Evolutionary conservation across 2,113 vertebrate species (phyloP).

Genomic region (Takifugu flavidus): DNA sequence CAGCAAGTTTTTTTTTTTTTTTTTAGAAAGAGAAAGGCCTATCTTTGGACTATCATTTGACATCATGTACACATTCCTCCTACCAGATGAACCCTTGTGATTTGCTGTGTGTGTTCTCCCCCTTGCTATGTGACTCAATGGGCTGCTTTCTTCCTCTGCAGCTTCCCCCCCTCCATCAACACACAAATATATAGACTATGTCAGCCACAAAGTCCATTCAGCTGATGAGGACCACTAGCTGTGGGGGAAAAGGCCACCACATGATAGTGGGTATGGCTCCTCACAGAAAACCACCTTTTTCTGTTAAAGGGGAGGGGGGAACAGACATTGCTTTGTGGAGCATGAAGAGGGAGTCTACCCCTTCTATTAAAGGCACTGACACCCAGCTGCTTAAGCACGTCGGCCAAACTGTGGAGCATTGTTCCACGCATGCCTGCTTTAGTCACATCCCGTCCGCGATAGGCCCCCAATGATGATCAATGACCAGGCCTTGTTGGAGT

Average conservation of each 20-base stretch:
- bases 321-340: slow-evolving; percentile 79
- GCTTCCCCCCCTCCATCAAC: slow-evolving; percentile 41
- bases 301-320: slow-evolving; percentile 44
- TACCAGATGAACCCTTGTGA: slow-evolving; percentile 75
- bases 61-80: slow-evolving; percentile 74
- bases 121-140: slow-evolving; percentile 62
- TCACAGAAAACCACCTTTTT: slow-evolving; percentile 73
- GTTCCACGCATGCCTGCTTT: slow-evolving; percentile 73
- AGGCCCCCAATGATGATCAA: slow-evolving; percentile 73
- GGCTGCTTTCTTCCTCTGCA: slow-evolving; percentile 64
- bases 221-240: slow-evolving; percentile 64
- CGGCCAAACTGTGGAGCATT: slow-evolving; percentile 76
- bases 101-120: slow-evolving; percentile 68
- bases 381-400: slow-evolving; percentile 79
- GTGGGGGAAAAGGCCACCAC: slow-evolving; percentile 66
- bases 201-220: slow-evolving; percentile 67
- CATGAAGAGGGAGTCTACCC: slow-evolving; percentile 69
- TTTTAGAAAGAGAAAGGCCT: slow-evolving; percentile 43
- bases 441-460: slow-evolving; percentile 74
- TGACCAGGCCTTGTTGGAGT: slow-evolving; percentile 55
- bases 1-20: slow-evolving; percentile 58
- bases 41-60: slow-evolving; percentile 75
- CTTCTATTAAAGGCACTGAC: slow-evolving; percentile 73
- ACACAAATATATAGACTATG: slow-evolving; percentile 70
- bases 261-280: slow-evolving; percentile 67